Base-by-base conservation (phyloP, 2,113 vertebrate species). In the Picathartes gymnocephalus region DNA sequence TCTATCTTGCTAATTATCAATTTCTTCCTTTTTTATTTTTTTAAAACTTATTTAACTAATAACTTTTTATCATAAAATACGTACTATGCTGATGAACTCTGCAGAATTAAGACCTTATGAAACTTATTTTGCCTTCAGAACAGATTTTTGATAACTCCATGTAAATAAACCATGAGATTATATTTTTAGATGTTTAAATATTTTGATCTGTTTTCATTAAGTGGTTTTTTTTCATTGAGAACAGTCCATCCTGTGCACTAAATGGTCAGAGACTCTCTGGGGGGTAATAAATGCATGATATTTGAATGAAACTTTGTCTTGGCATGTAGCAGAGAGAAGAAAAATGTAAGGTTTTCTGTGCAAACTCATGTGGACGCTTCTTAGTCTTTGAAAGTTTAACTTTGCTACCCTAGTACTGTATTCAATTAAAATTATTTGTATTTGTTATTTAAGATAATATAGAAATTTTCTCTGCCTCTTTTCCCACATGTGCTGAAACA, bases 261-360 rank as follows among this genome's bases (percentile, higher is more conserved):
- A 91, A 80, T 35, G 80, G 39, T 57, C n/a, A 81, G 53, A 86
- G 15, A 31, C 9, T 60, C 74, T 90, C 81, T 62, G 18, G 50
- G 50, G 91, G 20, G 16, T 88, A 85, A 89, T 91, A 90, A 88
- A 44, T 56, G 50, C 76, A 28, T 47, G 70, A 85, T 65, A 45
- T 20, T 88, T 78, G 73, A 95, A 93, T 69, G 45, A 92, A 95
- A 76, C 73, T 72, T 85, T 93, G 10, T 73, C 35, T 90, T 94
- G 81, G 85, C 66, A 66, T 24, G 19, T 54, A 72, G 33, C 47
- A 87, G 37, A 78, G 48, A 78, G 48, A 54, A 66, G 31, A 86
- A 81, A 86, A 78, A 68, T 53, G 4, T 82, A 37, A 96, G 47
- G 19, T 94, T 94, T 92, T 72, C 77, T 78, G 33, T 48, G 19